Percentiles rank a stretch among this genome's conserved stretches.
Conservation (phyloP, 53 echinoderm and acorn worm species). For the Astropecten irregularis region DNA sequence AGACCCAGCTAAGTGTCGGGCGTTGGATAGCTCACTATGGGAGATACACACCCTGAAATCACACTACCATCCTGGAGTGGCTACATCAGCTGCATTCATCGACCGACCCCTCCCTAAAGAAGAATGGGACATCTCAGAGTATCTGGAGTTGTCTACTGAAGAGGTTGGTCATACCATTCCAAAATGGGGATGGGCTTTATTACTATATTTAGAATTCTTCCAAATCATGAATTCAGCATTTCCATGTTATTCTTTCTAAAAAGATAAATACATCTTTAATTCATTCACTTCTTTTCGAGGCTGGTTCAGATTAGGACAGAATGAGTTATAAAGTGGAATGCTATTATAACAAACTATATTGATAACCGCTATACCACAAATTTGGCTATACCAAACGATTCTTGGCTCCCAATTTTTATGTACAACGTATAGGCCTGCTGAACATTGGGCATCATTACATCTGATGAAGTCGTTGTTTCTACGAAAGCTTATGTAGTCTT, state of each 20-base stretch:
- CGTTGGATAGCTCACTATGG: slow-evolving; percentile 94
- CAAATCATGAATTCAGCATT: not conserved
- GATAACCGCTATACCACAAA: too few species aligned
- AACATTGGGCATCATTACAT: too few species aligned
- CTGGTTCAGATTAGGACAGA: not conserved
- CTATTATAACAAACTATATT: not conserved
- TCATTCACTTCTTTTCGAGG: not conserved
- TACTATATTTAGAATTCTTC: not conserved
- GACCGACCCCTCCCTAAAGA: slow-evolving; percentile 83
- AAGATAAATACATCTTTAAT: too few species aligned
- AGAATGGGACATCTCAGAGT: slow-evolving; percentile 85
- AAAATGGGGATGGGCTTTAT: not conserved
- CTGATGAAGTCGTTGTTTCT: too few species aligned
- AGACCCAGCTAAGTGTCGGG: slow-evolving; percentile 79
- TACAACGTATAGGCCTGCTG: too few species aligned
- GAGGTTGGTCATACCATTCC: slow-evolving; percentile 63
- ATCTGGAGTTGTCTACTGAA: slow-evolving; percentile 71
- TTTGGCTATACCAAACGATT: too few species aligned
- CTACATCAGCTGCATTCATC: slow-evolving; percentile 71
- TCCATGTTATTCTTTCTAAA: too few species aligned
- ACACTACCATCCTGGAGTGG: slow-evolving; percentile 88
- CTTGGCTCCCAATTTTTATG: too few species aligned
- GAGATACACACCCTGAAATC: slow-evolving; percentile 85
- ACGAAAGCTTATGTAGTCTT: too few species aligned
- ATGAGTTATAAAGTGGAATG: not conserved